Conservation (phyloP, 2,888 invertebrate genomes). For the Norana najaformis region DNA sequence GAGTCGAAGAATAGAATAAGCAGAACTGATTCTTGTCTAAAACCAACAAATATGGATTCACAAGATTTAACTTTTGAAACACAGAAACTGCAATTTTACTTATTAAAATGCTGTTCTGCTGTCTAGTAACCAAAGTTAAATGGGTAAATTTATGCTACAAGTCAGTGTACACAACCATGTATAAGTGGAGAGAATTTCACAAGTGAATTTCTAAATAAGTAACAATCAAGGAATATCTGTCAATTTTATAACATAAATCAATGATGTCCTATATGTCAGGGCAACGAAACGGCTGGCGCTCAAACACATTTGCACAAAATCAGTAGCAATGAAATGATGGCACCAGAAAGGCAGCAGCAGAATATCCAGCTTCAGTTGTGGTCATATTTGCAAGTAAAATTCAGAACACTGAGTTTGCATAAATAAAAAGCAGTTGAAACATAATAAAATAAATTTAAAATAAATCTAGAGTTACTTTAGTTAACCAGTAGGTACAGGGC, state of each 20-base stretch:
- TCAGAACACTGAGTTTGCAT: neutral
- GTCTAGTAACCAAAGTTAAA: neutral
- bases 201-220: neutral
- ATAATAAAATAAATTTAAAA: too few species aligned
- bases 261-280: neutral
- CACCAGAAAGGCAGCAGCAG: neutral
- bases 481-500: too few species aligned
- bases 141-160: neutral
- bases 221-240: too few species aligned
- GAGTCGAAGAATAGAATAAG: constrained; percentile 20
- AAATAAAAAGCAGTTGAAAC: too few species aligned
- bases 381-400: neutral
- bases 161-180: neutral
- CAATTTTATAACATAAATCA: neutral
- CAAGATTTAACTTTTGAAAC: neutral
- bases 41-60: neutral
- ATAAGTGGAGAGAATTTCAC: neutral
- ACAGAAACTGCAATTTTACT: neutral
- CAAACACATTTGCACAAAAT: neutral
- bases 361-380: neutral
- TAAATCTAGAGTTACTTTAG: too few species aligned
- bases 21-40: constrained; percentile 22
- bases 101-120: neutral
- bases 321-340: neutral
- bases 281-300: neutral